Conservation (phyloP, 1,140 invertebrate genomes). For the Brachionus calyciflorus region DNA sequence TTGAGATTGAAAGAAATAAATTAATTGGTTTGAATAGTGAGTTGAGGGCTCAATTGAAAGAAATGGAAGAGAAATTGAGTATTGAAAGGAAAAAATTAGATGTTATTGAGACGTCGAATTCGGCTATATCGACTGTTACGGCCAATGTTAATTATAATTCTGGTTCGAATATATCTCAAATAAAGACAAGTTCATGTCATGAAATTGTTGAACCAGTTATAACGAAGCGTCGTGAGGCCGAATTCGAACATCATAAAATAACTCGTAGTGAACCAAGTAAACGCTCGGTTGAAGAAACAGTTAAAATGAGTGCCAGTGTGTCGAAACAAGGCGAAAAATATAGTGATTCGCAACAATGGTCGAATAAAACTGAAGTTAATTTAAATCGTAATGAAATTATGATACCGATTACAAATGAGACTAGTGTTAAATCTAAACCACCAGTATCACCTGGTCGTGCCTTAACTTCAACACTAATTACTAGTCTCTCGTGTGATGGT, state of each 20-base stretch:
- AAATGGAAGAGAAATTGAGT: constrained; percentile 28
- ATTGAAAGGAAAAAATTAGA: background rate
- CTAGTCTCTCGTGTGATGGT: background rate
- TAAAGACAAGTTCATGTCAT: background rate
- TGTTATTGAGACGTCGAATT: background rate
- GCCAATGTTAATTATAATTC: background rate
- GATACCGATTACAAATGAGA: constrained; percentile 11
- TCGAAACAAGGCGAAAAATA: background rate
- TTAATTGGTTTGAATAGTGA: constrained; percentile 11
- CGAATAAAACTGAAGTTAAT: constrained; percentile 18
- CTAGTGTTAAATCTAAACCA: background rate
- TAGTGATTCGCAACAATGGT: background rate
- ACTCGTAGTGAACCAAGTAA: background rate
- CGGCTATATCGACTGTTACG: background rate
- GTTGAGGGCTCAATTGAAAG: background rate
- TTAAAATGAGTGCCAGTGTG: background rate
- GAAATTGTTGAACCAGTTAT: background rate
- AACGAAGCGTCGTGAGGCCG: background rate
- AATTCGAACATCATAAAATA: constrained; percentile 34
- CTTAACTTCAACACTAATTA: background rate
- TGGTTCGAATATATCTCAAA: constrained; percentile 12
- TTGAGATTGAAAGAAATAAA: background rate
- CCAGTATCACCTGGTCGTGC: background rate
- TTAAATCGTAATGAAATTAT: constrained; percentile 14
- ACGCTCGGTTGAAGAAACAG: background rate